Evolutionary conservation across 2,113 vertebrate genomes (phyloP).

Genomic region (Eretmochelys imbricata): DNA sequence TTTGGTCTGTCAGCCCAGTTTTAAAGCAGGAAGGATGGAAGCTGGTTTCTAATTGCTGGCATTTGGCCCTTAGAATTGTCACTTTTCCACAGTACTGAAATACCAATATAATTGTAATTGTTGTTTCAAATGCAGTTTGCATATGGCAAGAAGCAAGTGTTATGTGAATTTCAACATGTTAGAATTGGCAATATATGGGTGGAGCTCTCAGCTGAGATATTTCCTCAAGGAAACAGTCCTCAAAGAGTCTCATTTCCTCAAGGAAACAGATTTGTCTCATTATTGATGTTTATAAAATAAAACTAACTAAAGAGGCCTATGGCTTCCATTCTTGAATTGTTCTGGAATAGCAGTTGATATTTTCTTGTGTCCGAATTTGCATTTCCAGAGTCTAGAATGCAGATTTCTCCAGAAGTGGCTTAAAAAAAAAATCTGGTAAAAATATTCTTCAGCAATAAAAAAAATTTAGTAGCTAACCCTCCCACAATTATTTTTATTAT

Average conservation of each 20-base stretch:
- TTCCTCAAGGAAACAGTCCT: neutral
- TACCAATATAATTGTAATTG: neutral
- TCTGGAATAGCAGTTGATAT: slow-evolving; percentile 40
- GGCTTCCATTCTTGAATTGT: neutral
- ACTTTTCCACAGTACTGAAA: slow-evolving; percentile 12
- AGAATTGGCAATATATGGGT: neutral
- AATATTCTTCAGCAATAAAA: slow-evolving; percentile 42
- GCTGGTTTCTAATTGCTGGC: neutral
- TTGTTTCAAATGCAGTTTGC: slow-evolving; percentile 39
- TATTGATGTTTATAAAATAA: neutral
- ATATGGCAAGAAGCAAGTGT: slow-evolving; percentile 23
- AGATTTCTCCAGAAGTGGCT: slow-evolving; percentile 51
- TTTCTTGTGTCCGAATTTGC: slow-evolving; percentile 5
- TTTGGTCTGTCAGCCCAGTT: neutral
- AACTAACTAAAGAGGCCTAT: neutral
- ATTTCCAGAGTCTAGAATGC: slow-evolving; percentile 48
- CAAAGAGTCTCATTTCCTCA: too few relatives aligned
- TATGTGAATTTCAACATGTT: neutral
- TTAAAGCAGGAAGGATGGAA: neutral
- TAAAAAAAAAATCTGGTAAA: slow-evolving; percentile 31
- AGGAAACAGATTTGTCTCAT: neutral
- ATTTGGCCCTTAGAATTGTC: neutral
- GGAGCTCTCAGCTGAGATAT: neutral
- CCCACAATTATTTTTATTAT: slow-evolving; percentile 61
- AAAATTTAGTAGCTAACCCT: slow-evolving; percentile 55